Evolutionary conservation across 2,797 vertebrate species (phyloP).

Genomic region (Sardinella longiceps): DNA sequence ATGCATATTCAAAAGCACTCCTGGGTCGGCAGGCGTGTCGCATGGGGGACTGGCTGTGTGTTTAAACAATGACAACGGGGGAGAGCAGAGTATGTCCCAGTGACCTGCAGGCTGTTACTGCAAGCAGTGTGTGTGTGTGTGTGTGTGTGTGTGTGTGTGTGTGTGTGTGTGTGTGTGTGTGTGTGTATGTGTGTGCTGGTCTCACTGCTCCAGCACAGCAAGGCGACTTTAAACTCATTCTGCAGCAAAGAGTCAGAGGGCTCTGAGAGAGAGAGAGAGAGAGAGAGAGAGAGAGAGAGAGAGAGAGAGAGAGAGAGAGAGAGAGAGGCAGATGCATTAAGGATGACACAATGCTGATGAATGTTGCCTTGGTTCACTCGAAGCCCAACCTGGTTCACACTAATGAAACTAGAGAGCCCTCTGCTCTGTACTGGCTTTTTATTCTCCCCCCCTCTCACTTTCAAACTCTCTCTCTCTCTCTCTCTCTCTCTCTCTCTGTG

Average conservation of each 20-base stretch:
- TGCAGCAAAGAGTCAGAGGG: background rate
- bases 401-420: conserved; percentile 57
- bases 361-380: conserved; percentile 55
- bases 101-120: background rate
- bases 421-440: conserved; percentile 56
- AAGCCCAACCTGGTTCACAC: conserved; percentile 45
- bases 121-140: background rate
- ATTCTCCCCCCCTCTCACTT: conserved; percentile 40
- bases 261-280: background rate
- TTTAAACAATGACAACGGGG: background rate
- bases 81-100: background rate
- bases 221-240: background rate
- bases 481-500: background rate
- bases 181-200: background rate
- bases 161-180: too few relatives aligned
- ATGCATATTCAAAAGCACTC: conserved; percentile 19
- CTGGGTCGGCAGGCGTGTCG: background rate
- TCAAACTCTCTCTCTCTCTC: background rate
- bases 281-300: too few relatives aligned
- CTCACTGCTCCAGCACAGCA: background rate
- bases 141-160: too few relatives aligned
- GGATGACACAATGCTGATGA: conserved; percentile 43
- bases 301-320: background rate
- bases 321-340: conserved; percentile 38
- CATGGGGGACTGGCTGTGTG: background rate